phyloP scores from a whole-genome alignment of 2,113 vertebrate species.

The Rhabdomys dilectus region DNA sequence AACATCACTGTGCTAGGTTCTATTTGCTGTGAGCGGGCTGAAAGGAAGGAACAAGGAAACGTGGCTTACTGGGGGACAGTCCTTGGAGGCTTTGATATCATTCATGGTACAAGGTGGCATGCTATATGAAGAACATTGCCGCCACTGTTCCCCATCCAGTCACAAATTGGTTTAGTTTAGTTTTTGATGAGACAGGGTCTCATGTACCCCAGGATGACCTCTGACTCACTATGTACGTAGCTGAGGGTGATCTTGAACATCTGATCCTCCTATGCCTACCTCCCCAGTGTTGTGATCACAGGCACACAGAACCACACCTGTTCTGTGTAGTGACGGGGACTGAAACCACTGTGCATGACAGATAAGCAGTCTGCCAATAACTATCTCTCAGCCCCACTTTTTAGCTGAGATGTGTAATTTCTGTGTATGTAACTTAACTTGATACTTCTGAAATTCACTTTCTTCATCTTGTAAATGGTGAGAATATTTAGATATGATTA shows the following conservation, averaged over 20 bases:
- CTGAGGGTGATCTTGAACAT: not conserved
- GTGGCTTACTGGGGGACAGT: not conserved
- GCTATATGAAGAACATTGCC: not conserved
- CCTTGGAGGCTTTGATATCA: not conserved
- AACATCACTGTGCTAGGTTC: not conserved
- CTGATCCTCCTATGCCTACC: too few relatives aligned
- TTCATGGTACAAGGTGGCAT: not conserved
- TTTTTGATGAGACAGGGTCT: not conserved
- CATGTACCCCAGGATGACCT: not conserved
- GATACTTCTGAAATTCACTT: not conserved
- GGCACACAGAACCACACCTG: too few relatives aligned
- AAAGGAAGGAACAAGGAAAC: not conserved
- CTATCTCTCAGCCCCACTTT: not conserved
- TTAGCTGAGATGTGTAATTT: not conserved
- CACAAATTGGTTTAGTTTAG: not conserved
- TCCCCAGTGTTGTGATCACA: not conserved
- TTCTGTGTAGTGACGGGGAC: not conserved
- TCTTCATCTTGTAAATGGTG: not conserved
- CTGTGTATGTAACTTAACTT: not conserved
- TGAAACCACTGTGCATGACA: not conserved
- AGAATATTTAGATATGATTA: slow-evolving; percentile 5
- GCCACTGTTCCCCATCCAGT: not conserved
- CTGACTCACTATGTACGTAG: too few relatives aligned
- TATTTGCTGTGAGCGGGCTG: not conserved
- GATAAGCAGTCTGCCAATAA: not conserved